Evolutionary conservation across 1,140 invertebrate species (phyloP).

Genomic region (Drosophila tani): DNA sequence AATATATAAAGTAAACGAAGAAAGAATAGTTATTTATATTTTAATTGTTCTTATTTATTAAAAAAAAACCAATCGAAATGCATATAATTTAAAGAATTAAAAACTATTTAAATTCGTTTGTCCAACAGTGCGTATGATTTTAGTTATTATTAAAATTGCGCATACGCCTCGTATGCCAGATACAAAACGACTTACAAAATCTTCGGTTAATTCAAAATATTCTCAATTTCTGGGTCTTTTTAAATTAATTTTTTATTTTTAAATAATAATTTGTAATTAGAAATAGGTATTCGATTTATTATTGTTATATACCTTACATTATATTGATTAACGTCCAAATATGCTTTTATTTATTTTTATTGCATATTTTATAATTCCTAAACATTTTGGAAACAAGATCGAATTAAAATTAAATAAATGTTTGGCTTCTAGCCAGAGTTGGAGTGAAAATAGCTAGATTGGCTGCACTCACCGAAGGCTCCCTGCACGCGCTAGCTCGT

Average conservation of each 20-base stretch:
- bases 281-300: no score
- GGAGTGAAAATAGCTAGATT: not conserved
- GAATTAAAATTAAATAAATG: not conserved
- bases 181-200: not conserved
- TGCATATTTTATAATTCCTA: not conserved
- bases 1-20: not conserved
- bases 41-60: no score
- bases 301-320: no score
- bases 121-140: not conserved
- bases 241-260: no score
- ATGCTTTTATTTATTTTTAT: no score
- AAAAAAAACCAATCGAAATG: no score
- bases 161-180: not conserved
- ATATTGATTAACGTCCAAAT: no score
- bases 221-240: not conserved
- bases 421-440: not conserved
- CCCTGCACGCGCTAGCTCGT: constrained; percentile 22
- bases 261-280: no score
- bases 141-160: not conserved
- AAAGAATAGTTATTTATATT: not conserved
- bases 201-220: not conserved
- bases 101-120: not conserved
- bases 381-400: not conserved
- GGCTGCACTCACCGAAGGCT: not conserved
- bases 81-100: no score